Percentiles rank a stretch among this genome's conserved stretches.
phyloP scores from a whole-genome alignment of 1,140 invertebrate species.

The Drosophila bifasciata region DNA sequence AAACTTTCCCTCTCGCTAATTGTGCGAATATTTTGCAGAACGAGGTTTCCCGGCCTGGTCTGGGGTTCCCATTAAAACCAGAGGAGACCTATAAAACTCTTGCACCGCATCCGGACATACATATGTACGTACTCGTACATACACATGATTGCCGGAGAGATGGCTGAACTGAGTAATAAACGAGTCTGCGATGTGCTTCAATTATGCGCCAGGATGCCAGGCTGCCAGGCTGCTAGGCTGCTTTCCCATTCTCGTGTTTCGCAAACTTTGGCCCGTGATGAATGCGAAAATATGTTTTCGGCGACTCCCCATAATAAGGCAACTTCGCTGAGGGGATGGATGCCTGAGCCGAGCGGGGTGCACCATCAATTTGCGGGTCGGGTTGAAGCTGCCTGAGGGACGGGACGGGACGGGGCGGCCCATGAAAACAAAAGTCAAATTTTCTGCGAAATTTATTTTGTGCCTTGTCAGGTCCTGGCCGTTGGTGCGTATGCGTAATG shows the following conservation, averaged over 20 bases:
- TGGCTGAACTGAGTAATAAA: constrained; percentile 57
- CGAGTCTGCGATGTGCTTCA: constrained; percentile 78
- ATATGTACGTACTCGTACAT: no score
- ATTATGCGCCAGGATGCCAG: constrained; percentile 68
- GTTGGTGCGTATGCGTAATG: constrained; percentile 60
- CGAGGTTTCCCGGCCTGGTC: constrained; percentile 10
- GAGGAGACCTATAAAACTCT: constrained; percentile 59
- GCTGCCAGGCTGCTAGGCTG: constrained; percentile 15
- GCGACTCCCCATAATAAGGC: constrained; percentile 72
- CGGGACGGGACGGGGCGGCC: background rate
- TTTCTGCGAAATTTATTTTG: constrained; percentile 73
- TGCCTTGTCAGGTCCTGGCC: constrained; percentile 14
- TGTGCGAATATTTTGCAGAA: constrained; percentile 60
- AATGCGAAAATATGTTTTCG: constrained; percentile 78
- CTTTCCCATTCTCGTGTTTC: constrained; percentile 8
- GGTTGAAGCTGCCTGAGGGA: constrained; percentile 15
- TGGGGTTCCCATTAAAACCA: constrained; percentile 45
- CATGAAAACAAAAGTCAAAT: constrained; percentile 39
- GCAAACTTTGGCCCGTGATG: constrained; percentile 71
- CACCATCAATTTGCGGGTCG: constrained; percentile 56
- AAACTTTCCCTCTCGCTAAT: constrained; percentile 65
- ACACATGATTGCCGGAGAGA: constrained; percentile 42
- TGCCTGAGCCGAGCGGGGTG: constrained; percentile 1
- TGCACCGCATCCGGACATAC: constrained; percentile 41
- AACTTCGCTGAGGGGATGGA: constrained; percentile 14